Evolutionary conservation across 2,113 vertebrate genomes (phyloP), one percentile per base, ranked within the genome.

Genomic region (Calyptomena viridis): DNA sequence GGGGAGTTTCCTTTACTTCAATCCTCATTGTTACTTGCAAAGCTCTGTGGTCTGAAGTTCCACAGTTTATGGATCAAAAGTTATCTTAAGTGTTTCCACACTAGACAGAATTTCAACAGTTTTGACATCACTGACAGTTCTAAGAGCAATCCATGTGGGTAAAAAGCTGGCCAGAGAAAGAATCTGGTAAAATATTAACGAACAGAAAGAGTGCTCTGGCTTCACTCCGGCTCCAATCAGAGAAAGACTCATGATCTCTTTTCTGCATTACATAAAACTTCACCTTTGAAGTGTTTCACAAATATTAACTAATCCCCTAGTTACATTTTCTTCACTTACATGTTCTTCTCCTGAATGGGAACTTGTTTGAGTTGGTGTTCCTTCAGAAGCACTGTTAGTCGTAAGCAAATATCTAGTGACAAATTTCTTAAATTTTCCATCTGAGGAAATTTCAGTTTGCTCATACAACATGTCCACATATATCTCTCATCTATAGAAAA

Each of bases 91-190:
- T 90, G 94, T 95, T 97, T 96, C 94, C 92, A 93, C 95, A 90
- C 96, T 93, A 90, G 94, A 96, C 95, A 95, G 94, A 96, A 95
- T 98, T 97, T 97, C 96, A 97, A 97, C 96, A 98, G 92, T 87
- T 94, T 94, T 97, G 89, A 95, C 96, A 96, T 97, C 96, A 97
- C 83, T 85, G 95, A 89, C 94, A 96, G 73, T 95, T 96, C 97
- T 95, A 87, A 89, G 85, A 96, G 93, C 91, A 94, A 96, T 91
- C 93, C 87, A 92, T 96, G 91, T 96, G 94, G 91, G 95, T 96
- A 87, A 97, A 97, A 97, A 95, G 93, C 94, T 96, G 95, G 86
- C 89, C 75, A 88, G 80, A 93, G 74, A 84, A 95, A 73, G 72
- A 67, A 73, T 87, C 83, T 92, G 82, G 96, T 97, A 94, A 94